Evolutionary conservation across 2,888 invertebrate species (phyloP).

Genomic region (Incurvaria masculella): DNA sequence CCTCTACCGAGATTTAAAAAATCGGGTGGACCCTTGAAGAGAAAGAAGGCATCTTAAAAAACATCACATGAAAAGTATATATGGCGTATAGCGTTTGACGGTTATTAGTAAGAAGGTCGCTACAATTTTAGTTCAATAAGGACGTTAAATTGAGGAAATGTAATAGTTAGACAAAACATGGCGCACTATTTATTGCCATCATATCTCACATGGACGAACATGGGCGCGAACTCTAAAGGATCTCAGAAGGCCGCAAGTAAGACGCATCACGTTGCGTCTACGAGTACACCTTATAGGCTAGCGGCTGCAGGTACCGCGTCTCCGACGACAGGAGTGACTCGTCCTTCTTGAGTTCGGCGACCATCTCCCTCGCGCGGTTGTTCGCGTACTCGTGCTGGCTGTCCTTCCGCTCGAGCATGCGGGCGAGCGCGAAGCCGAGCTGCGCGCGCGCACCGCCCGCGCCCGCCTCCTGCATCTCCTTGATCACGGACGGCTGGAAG

Average conservation of each 20-base stretch:
- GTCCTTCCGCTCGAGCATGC: slow-evolving; percentile 56
- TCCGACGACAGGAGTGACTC: slow-evolving; percentile 57
- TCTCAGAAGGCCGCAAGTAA: slow-evolving; percentile 6
- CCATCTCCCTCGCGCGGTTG: slow-evolving; percentile 50
- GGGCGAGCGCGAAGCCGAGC: slow-evolving; percentile 52
- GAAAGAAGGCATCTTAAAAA: too few relatives aligned
- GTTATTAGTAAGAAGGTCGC: too few relatives aligned
- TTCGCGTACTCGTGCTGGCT: slow-evolving; percentile 58
- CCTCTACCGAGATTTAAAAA: too few relatives aligned
- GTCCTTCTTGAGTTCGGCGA: slow-evolving; percentile 54
- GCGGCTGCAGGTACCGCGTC: slow-evolving; percentile 56
- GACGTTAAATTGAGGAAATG: too few relatives aligned
- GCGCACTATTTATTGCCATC: slow-evolving; percentile 1
- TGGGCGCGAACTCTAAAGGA: slow-evolving; percentile 2
- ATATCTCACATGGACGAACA: slow-evolving; percentile 6
- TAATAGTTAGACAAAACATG: too few relatives aligned
- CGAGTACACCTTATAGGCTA: slow-evolving; percentile 35
- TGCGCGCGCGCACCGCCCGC: slow-evolving; percentile 58
- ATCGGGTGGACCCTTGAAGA: too few relatives aligned
- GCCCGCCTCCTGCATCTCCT: slow-evolving; percentile 50
- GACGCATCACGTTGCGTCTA: neutral
- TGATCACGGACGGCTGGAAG: slow-evolving; percentile 57
- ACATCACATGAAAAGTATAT: too few relatives aligned
- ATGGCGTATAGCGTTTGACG: too few relatives aligned
- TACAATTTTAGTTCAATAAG: too few relatives aligned